These are phyloP conservation scores for Caenorhabditis elegans DNA, from an alignment of 1,140 invertebrate genomes.

Conservation along the genomic window WBcel235 BX284602.5:10881501-10882000, in stretches of 20 bases:
- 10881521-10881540: too few species aligned
- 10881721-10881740: constrained; percentile 21
- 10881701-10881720: background rate
- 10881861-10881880: too few species aligned
- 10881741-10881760: constrained; percentile 16
- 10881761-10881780: constrained; percentile 36
- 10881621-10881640: too few species aligned
- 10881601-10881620: too few species aligned
- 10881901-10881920: constrained; percentile 22
- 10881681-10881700: background rate
- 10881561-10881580: too few species aligned
- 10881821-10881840: background rate
- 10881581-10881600: too few species aligned
- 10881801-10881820: constrained; percentile 36
- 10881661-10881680: too few species aligned
- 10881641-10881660: too few species aligned
- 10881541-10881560: too few species aligned
- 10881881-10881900: background rate
- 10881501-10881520: too few species aligned
- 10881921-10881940: constrained; percentile 41
- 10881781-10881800: constrained; percentile 39
- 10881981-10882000: constrained; percentile 25
- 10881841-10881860: too few species aligned
- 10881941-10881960: constrained; percentile 42
- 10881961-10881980: constrained; percentile 36